Base-by-base conservation (phyloP, 2,797 vertebrate species). In the Australoheros facetus region DNA sequence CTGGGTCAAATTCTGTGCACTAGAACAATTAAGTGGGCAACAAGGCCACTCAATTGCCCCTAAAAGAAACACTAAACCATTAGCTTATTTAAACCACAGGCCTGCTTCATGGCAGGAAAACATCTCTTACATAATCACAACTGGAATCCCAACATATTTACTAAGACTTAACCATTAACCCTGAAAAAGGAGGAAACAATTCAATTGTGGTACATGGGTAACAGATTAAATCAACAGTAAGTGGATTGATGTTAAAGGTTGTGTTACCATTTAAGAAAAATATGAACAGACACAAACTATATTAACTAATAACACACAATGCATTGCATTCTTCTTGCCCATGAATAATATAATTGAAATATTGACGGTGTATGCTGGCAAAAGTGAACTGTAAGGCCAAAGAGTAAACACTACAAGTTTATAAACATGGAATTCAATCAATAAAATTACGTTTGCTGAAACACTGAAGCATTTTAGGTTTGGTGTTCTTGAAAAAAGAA, bases 1-100 rank as follows among this genome's bases (percentile, higher is more conserved):
- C 88, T 92, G 88, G 93, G 91, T 92, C 92, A 92, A 91, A 89
- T 72, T 32, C 14, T 30, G 57, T 78, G 57, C 23, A 75, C 77
- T 60, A 70, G 57, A 83, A 74, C 82, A 80, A 74, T 88, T 92
- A 88, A 93, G 66, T 87, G 57, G 78, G 66, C 73, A 94, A 91
- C 86, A 92, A 90, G 92, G 93, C 73, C 92, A 92, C 84, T 95
- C 92, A 74, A 94, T 95, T 51, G 71, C 69, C 79, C 53, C 42
- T 37, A 80, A 91, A 88, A 90, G 76, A 88, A 64, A 77, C 45
- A 76, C 34, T 72, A 59, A 75, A 66, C 84, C 88, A 92, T 89
- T 88, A 84, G 85, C 84, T 56, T 80, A 55, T 77, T 79, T 79
- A 77, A 74, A 82, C 64, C 73, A 73, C 51, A 75, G 69, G 55